Evolutionary conservation across 2,113 vertebrate species (phyloP).

Genomic region (Phalacrocorax brasilianus): DNA sequence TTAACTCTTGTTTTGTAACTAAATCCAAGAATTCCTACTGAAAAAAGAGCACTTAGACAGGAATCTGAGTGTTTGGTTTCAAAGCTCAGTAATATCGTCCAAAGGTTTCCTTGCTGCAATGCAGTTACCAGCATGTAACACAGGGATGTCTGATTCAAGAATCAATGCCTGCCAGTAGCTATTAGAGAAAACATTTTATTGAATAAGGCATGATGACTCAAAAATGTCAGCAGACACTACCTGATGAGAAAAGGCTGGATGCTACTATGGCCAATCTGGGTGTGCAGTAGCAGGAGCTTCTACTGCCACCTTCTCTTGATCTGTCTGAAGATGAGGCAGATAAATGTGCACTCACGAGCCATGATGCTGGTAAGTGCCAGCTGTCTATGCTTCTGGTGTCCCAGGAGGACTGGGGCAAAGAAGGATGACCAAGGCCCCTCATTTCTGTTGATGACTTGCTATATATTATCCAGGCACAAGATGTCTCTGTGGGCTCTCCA

Average conservation of each 20-base stretch:
- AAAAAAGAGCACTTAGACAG: accelerated
- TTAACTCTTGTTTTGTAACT: not conserved
- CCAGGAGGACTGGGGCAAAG: not conserved
- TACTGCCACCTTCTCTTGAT: not conserved
- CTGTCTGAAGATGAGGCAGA: not conserved
- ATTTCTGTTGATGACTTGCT: not conserved
- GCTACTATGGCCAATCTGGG: not conserved
- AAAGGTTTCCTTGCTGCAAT: not conserved
- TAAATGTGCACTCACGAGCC: not conserved
- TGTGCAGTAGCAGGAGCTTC: not conserved
- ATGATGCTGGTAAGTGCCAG: not conserved
- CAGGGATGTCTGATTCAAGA: not conserved
- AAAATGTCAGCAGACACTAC: not conserved
- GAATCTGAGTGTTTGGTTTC: not conserved
- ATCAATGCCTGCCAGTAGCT: not conserved
- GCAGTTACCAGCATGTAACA: not conserved
- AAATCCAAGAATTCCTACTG: not conserved
- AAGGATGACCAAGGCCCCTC: not conserved
- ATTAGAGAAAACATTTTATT: not conserved
- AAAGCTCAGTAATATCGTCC: not conserved
- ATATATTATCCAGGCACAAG: conserved; percentile 53
- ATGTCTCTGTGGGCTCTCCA: conserved; percentile 52
- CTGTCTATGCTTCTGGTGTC: not conserved
- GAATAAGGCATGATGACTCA: not conserved
- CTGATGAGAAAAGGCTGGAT: not conserved